Evolutionary conservation across 2,113 vertebrate species (phyloP), one percentile per base, ranked within the genome.

Genomic region (Smithornis capensis): DNA sequence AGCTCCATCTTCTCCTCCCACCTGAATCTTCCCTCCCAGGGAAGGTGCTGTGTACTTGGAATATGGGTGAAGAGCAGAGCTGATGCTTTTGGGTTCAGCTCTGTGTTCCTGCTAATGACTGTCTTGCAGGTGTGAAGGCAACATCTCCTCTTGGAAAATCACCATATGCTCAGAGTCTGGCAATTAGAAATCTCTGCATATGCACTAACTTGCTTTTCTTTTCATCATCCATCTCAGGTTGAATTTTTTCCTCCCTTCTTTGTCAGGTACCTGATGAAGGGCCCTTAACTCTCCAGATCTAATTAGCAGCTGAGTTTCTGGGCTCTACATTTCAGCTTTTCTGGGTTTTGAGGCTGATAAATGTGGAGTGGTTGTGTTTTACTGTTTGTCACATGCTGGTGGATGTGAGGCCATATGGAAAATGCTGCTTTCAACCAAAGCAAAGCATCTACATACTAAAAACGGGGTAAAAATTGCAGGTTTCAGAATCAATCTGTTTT

Each of bases 81-180:
- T 77, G 75, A 21, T 81, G 45, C 75, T 87, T 69, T 4, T 95
- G 87, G 35, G 52, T 35, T 60, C 62, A 69, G 71, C 69, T 62
- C 38, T 14, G 19, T 78, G 93, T 75, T 89, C 81, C 86, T 94
- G 92, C 84, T 94, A 35, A 59, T 85, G 80, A 52, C 17, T 76
- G 87, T 88, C 94, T 89, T 87, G 76, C 87, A 95, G 93, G 71
- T 94, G 90, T 21, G 23, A 89, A 87, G 89, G 92, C 64, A 78
- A 53, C 79, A 68, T 91, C 89, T 87, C 49, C 42, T 56, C 85
- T 80, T 83, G 80, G 40, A 84, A 89, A 57, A 80, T 38, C 64
- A 40, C 95, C 92, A 81, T 87, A 75, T 93, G 94, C 82, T 59
- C 85, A 10, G n/a, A 50, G 59, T 68, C 93, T 94, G 76, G 71